Evolutionary conservation across 2,797 vertebrate genomes (phyloP), one percentile per base, ranked within the genome.

Genomic region (Cottoperca gobio): DNA sequence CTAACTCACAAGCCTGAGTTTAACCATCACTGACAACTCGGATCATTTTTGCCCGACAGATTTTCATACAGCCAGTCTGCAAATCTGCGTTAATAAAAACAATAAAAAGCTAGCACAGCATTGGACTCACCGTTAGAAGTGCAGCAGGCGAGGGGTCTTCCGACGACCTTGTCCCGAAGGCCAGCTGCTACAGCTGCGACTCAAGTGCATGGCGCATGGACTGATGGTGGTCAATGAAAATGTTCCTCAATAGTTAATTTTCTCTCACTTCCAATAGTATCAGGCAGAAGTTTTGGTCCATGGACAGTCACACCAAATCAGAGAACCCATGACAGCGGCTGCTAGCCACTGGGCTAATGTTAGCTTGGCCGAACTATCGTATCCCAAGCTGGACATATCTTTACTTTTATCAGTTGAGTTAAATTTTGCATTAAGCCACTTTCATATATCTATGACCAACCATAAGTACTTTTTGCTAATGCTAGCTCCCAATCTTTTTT

Each of bases 321-420:
- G 9, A 2, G 12, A 58, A 6, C 0, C 35, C 8, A 9, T 24
- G 23, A 24, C 16, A 9, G 16, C 26, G 7, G 12, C 49, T 11
- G 23, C 46, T 21, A 24, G 23, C 46, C 35, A 13, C 35, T 16
- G 13, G 13, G 35, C 35, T 39, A 24, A 40, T 8, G 37, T 40
- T 35, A 23, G 35, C 33, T 35, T 42, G 21, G 13, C 24, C 14
- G 16, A 7, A 49, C 2, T 19, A 6, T 28, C 24, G 0, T 60
- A 12, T 26, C 17, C 23, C 39, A 17, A 19, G 16, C 39, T 0
- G 1, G 1, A 17, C 5, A 0, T 10, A 58, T 24, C 0, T 57
- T 23, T 5, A 24, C 26, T 40, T 16, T 3, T 40, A 2, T 24
- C 0, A 4, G 2, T 26, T 42, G 5, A 11, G 26, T 59, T 14